These are phyloP conservation scores for Perca fluviatilis DNA, from an alignment of 2,113 vertebrate species.

Conservation along the genomic window DNA sequence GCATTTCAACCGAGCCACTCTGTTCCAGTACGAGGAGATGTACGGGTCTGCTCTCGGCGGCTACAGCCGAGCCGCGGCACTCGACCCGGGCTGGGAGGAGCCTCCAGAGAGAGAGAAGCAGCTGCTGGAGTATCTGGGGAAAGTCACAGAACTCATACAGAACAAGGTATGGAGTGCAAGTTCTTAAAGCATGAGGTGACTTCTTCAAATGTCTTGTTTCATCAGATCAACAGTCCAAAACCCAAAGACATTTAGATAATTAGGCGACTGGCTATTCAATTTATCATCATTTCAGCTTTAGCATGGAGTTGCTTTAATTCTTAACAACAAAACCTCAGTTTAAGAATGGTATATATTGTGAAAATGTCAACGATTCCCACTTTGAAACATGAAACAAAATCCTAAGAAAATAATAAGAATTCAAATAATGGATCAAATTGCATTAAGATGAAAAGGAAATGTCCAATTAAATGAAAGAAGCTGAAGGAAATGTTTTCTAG, in stretches of 20 bases:
- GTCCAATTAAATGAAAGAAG: too few species aligned
- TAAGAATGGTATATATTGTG: not conserved
- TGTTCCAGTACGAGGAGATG: constrained; percentile 93
- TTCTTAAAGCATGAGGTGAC: not conserved
- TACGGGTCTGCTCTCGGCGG: constrained; percentile 88
- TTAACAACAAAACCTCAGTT: not conserved
- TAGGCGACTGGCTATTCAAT: not conserved
- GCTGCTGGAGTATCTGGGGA: constrained; percentile 88
- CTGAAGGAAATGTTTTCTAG: too few species aligned
- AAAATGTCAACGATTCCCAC: too few species aligned
- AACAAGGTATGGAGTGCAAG: constrained; percentile 85
- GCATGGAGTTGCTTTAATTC: not conserved
- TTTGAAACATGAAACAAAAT: not conserved
- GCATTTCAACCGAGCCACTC: constrained; percentile 91
- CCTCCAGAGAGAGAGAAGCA: constrained; percentile 86
- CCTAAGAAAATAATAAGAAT: not conserved
- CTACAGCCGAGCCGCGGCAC: constrained; percentile 85
- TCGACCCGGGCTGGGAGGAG: constrained; percentile 90
- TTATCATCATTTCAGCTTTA: not conserved
- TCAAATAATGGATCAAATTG: not conserved
- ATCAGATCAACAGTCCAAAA: not conserved
- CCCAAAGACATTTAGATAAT: not conserved
- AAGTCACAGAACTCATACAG: constrained; percentile 84
- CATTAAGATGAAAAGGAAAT: too few species aligned
- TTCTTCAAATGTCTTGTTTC: not conserved